These are phyloP conservation scores for Hippocampus barbouri DNA, from an alignment of 2,113 vertebrate species.

Conservation along the genomic window DNA sequence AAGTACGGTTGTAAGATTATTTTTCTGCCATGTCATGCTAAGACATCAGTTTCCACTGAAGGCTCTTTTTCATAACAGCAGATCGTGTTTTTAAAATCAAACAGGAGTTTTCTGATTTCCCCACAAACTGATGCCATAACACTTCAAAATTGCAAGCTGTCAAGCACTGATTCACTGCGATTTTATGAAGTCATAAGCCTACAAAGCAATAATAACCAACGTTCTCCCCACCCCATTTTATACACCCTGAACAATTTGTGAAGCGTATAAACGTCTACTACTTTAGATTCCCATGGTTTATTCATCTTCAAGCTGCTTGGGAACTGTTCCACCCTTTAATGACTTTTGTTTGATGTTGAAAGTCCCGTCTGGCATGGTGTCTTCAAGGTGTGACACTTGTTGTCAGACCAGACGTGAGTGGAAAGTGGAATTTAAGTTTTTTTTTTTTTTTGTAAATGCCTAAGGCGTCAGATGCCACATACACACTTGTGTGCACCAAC, in stretches of 20 bases:
- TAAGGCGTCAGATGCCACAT: slow-evolving; percentile 20
- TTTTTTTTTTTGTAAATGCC: slow-evolving; percentile 29
- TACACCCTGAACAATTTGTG: background rate
- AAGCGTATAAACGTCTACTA: slow-evolving; percentile 1
- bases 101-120: background rate
- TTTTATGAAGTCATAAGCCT: slow-evolving; percentile 12
- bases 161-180: background rate
- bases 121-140: background rate
- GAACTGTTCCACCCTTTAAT: slow-evolving; percentile 30
- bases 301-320: slow-evolving; percentile 16
- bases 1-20: slow-evolving; percentile 58
- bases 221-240: slow-evolving; percentile 9
- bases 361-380: slow-evolving; percentile 5
- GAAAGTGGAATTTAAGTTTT: slow-evolving; percentile 10
- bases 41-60: background rate
- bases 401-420: slow-evolving; percentile 35
- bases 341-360: slow-evolving; percentile 49
- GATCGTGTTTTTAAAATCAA: background rate
- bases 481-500: background rate
- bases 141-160: background rate
- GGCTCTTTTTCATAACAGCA: background rate
- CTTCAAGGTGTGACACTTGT: slow-evolving; percentile 37
- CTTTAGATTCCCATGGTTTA: slow-evolving; percentile 47
- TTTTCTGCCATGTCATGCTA: slow-evolving; percentile 1
- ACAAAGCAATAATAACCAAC: slow-evolving; percentile 4